These are phyloP conservation scores for Murina feae DNA, from an alignment of 2,113 vertebrate species.

Conservation along the genomic window DNA sequence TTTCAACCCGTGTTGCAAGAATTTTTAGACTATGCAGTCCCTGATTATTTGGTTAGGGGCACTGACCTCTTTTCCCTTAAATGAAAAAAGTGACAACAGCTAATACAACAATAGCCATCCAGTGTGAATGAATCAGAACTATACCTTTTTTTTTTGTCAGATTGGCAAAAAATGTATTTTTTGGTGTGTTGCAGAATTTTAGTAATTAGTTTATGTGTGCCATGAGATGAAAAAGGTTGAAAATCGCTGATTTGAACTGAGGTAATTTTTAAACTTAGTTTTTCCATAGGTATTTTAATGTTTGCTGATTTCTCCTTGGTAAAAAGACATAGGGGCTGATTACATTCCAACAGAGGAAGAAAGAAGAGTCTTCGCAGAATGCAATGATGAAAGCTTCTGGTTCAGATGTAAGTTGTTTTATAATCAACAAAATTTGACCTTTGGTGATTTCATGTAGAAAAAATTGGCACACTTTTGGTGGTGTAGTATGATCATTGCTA, in stretches of 20 bases:
- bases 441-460: background rate
- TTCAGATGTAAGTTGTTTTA: slow-evolving; percentile 89
- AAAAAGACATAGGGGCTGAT: slow-evolving; percentile 74
- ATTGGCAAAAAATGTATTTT: background rate
- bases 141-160: background rate
- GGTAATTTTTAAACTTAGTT: background rate
- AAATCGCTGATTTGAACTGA: background rate
- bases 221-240: background rate
- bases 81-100: background rate
- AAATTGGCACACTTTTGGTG: background rate
- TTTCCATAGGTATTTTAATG: slow-evolving; percentile 1
- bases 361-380: slow-evolving; percentile 87
- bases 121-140: background rate
- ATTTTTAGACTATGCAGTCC: background rate
- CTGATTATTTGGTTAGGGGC: background rate
- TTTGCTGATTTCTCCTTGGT: slow-evolving; percentile 41
- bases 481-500: background rate
- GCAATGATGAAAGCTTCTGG: slow-evolving; percentile 89
- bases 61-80: background rate
- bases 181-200: background rate
- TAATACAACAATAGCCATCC: background rate
- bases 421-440: background rate
- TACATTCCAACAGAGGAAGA: slow-evolving; percentile 92
- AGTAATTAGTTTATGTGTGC: background rate
- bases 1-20: background rate